Evolutionary conservation across 2,113 vertebrate genomes (phyloP), one percentile per base, ranked within the genome.

Genomic region (Melanocharis versteri): DNA sequence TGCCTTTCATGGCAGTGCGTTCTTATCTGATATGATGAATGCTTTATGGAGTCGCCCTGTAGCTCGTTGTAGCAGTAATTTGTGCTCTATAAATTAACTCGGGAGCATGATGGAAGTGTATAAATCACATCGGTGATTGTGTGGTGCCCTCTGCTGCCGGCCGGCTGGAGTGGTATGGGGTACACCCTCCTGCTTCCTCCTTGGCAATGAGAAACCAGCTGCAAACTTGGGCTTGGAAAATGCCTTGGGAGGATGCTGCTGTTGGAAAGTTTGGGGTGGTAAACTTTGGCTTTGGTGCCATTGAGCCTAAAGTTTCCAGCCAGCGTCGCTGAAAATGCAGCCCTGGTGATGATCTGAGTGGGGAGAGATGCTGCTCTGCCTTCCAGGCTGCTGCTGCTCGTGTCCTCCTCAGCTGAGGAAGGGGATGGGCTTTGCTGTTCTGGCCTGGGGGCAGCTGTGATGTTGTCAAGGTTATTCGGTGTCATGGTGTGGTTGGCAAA

Each of bases 111-210:
- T 93, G 86, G 88, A 95, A 92, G 85, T 94, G 20, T 60, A 89
- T 96, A 93, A 95, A 97, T 97, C 94, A 96, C 90, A 96, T 94
- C 40, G 87, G 51, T 89, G 93, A 96, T 96, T 86, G 83, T 93
- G 95, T 95, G 93, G 95, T 97, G 95, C 96, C 95, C 94, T 97
- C 96, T 95, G 92, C 94, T 96, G 96, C 95, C 80, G 85, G 93
- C 64, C 5, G 10, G 54, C 83, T 84, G 68, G 45, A 96, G 80
- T 45, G 69, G 58, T 89, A 72, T 65, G 77, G 76, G 69, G 53
- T 44, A 7, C 54, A 88, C 85, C 79, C 83, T 73, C 70, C 78
- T 91, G 76, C 72, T 58, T 56, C 13, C 44, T 40, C 22, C 21
- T 30, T 19, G 24, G 14, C 51, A 71, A 1, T 65, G 50, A 71